These are phyloP conservation scores for Cossypha dichroa DNA, from an alignment of 2,797 vertebrate genomes.

Conservation along the genomic window DNA sequence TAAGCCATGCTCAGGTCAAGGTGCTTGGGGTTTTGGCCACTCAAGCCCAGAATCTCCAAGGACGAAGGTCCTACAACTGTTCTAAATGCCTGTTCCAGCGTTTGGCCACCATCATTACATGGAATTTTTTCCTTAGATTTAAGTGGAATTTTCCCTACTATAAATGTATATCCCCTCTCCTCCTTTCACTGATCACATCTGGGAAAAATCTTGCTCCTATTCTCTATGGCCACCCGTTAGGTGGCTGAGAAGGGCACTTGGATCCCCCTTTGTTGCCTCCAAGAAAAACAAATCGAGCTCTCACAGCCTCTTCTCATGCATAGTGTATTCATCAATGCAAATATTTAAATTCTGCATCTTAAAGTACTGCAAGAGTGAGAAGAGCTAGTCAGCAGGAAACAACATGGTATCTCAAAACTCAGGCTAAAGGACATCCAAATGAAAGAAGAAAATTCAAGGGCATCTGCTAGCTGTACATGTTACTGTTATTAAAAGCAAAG, in stretches of 20 bases:
- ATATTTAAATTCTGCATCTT: background rate
- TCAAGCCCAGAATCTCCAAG: background rate
- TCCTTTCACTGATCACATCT: background rate
- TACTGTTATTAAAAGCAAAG: background rate
- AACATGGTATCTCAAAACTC: background rate
- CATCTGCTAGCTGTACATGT: background rate
- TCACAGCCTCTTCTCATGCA: background rate
- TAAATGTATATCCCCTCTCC: accelerated
- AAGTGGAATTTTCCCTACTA: background rate
- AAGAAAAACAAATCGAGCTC: background rate
- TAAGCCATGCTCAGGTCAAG: background rate
- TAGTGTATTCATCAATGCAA: background rate
- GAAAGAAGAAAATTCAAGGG: background rate
- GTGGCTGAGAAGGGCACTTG: background rate
- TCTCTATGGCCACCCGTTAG: background rate
- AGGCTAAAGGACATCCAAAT: background rate
- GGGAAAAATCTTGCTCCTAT: background rate
- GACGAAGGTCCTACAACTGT: background rate
- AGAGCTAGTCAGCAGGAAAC: background rate
- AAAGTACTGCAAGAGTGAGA: background rate
- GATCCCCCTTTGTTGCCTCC: background rate
- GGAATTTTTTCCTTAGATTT: background rate
- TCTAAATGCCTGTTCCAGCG: background rate
- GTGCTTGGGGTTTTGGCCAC: background rate
- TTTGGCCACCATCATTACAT: background rate